These are phyloP conservation scores for Galendromus occidentalis DNA, from an alignment of 1,140 invertebrate genomes.

Conservation along the genomic window DNA sequence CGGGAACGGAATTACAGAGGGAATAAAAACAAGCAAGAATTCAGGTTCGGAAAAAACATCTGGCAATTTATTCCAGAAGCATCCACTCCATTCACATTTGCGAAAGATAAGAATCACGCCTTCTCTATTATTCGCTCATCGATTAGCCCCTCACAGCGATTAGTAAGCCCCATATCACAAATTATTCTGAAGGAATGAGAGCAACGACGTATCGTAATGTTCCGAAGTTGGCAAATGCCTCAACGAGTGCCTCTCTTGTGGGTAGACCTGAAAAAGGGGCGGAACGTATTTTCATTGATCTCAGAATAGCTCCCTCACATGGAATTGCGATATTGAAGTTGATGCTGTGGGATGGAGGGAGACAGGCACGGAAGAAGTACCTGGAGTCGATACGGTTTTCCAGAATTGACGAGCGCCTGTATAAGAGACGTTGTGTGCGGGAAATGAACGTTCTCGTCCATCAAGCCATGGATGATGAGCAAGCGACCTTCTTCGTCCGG, in stretches of 20 bases:
- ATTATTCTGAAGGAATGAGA: constrained; percentile 77
- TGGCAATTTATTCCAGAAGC: too few relatives aligned
- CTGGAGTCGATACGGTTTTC: constrained; percentile 78
- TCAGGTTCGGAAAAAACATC: too few relatives aligned
- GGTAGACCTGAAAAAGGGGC: constrained; percentile 46
- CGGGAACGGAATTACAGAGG: too few relatives aligned
- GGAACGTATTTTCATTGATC: background rate
- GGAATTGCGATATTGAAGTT: background rate
- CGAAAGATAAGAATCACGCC: too few relatives aligned
- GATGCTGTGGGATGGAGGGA: background rate
- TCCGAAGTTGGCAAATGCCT: constrained; percentile 76
- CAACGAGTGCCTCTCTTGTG: constrained; percentile 79
- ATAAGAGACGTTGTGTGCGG: constrained; percentile 79
- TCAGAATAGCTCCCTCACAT: background rate
- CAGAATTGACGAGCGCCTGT: constrained; percentile 63
- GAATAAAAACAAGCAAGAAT: too few relatives aligned
- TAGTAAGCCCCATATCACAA: constrained; percentile 28
- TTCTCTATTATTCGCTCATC: too few relatives aligned
- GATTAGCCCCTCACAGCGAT: too few relatives aligned
- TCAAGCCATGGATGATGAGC: constrained; percentile 89
- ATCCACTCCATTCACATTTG: too few relatives aligned
- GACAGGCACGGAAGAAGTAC: constrained; percentile 25
- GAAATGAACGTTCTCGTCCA: constrained; percentile 99
- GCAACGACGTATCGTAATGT: constrained; percentile 79
- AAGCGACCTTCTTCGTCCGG: constrained; percentile 83